Percentiles rank a stretch among this genome's conserved stretches.
Evolutionary conservation across 2,113 vertebrate genomes (phyloP).

Genomic region (Microcebus murinus): DNA sequence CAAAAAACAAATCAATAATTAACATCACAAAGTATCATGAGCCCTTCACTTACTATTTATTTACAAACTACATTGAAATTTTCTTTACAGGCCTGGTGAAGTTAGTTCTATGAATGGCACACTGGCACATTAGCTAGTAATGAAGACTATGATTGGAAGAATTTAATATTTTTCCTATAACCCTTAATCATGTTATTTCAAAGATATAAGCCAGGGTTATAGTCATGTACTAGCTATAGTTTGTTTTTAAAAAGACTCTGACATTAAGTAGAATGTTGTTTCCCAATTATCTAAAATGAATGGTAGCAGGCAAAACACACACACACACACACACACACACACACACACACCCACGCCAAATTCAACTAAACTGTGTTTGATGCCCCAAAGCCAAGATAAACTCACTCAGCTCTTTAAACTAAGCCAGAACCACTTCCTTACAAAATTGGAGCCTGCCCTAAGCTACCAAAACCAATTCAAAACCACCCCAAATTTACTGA

Average conservation of each 20-base stretch:
- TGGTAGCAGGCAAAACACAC: neutral
- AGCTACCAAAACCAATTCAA: neutral
- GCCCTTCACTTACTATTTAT: neutral
- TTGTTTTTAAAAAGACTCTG: neutral
- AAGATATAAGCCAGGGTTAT: neutral
- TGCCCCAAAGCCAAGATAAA: neutral
- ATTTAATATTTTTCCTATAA: slow-evolving; percentile 23
- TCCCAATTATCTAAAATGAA: slow-evolving; percentile 7
- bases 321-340: neutral
- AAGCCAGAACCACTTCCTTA: slow-evolving; percentile 41
- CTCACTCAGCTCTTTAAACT: neutral
- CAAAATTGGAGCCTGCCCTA: neutral
- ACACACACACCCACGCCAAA: neutral
- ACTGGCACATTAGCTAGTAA: neutral
- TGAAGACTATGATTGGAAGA: neutral
- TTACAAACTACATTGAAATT: neutral
- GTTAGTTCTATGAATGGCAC: neutral
- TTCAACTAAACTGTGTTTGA: neutral
- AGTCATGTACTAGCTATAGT: neutral
- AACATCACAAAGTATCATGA: neutral
- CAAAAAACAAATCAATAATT: neutral
- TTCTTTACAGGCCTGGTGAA: neutral
- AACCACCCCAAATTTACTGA: neutral
- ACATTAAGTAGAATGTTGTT: slow-evolving; percentile 27
- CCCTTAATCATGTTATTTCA: neutral